Conservation (phyloP, 1,140 invertebrate species). For the Drosophila insularis region DNA sequence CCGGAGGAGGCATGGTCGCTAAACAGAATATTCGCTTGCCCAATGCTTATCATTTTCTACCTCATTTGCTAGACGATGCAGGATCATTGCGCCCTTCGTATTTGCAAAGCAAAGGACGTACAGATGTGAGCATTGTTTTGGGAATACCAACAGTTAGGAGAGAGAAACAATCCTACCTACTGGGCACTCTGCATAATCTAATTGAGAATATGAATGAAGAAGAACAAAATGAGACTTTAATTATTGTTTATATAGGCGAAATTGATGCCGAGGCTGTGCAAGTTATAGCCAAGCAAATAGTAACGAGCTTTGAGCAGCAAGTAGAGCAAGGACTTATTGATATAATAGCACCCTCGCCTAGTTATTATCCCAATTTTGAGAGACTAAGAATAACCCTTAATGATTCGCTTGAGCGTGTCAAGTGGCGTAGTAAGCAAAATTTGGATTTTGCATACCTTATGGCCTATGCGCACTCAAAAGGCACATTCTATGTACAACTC, state of each 20-base stretch:
- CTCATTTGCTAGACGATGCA: slow-evolving; percentile 92
- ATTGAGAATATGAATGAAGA: slow-evolving; percentile 90
- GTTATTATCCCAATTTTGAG: slow-evolving; percentile 95
- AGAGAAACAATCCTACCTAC: slow-evolving; percentile 94
- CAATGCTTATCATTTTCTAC: slow-evolving; percentile 93
- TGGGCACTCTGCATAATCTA: slow-evolving; percentile 94
- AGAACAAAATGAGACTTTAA: slow-evolving; percentile 91
- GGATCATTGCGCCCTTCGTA: slow-evolving; percentile 91
- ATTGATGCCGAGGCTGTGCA: slow-evolving; percentile 88
- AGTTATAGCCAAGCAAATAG: slow-evolving; percentile 88
- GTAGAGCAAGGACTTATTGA: slow-evolving; percentile 93
- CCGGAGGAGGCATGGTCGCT: slow-evolving; percentile 48
- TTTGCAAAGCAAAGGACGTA: slow-evolving; percentile 88
- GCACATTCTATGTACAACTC: slow-evolving; percentile 92
- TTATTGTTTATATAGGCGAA: slow-evolving; percentile 96
- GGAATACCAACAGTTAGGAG: slow-evolving; percentile 95
- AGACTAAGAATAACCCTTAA: slow-evolving; percentile 91
- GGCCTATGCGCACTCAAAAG: slow-evolving; percentile 94
- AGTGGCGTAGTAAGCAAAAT: slow-evolving; percentile 98
- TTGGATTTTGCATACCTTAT: slow-evolving; percentile 97
- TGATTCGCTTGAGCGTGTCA: slow-evolving; percentile 93
- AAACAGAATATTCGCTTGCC: slow-evolving; percentile 86
- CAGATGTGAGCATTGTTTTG: slow-evolving; percentile 91
- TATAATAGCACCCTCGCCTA: slow-evolving; percentile 91
- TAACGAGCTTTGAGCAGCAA: slow-evolving; percentile 89